phyloP scores from a whole-genome alignment of 2,113 vertebrate genomes.

The Epinephelus lanceolatus region DNA sequence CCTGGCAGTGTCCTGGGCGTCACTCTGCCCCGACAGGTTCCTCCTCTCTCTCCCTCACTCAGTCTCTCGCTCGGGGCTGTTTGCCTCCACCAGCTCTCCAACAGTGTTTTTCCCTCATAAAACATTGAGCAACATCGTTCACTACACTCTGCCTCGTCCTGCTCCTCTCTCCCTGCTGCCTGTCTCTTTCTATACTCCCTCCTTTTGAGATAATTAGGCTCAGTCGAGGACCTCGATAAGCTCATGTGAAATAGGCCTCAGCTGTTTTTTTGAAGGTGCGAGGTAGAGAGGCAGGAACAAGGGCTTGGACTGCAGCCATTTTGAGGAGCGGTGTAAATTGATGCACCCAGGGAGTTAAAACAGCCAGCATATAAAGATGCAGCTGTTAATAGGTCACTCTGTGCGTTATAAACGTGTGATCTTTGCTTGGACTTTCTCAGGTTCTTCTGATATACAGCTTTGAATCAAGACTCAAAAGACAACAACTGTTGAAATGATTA shows the following conservation, averaged over 20 bases:
- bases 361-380: background rate
- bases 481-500: too few species aligned
- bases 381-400: background rate
- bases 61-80: constrained; percentile 1
- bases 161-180: background rate
- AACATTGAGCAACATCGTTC: constrained; percentile 37
- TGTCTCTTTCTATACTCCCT: background rate
- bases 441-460: background rate
- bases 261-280: constrained; percentile 11
- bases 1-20: constrained; percentile 11
- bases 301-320: constrained; percentile 41
- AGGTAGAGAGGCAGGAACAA: constrained; percentile 1
- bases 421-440: background rate
- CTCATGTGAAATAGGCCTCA: constrained; percentile 12
- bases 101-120: constrained; percentile 31
- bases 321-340: constrained; percentile 13
- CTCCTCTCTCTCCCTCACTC: background rate
- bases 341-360: constrained; percentile 15
- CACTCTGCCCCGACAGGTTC: constrained; percentile 47
- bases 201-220: constrained; percentile 16
- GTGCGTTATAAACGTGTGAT: background rate
- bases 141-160: background rate
- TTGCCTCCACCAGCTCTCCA: constrained; percentile 36
- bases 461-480: background rate
- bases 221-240: constrained; percentile 15